phyloP scores from a whole-genome alignment of 2,888 invertebrate genomes.

The Tetheella fluctuosa region DNA sequence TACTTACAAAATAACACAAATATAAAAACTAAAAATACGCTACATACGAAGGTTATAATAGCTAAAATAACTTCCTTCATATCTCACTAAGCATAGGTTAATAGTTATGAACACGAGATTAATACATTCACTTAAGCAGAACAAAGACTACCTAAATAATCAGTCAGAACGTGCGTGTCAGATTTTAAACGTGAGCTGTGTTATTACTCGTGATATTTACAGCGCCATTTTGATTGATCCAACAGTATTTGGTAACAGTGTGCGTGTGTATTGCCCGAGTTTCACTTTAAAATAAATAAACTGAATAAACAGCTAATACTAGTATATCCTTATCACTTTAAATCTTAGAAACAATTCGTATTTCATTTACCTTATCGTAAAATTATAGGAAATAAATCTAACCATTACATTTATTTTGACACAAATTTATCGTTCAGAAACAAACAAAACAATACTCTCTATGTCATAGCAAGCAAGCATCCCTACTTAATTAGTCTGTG shows the following conservation, averaged over 20 bases:
- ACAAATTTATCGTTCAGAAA: not conserved
- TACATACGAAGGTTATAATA: conserved; percentile 78
- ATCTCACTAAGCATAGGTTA: conserved; percentile 65
- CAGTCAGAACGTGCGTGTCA: conserved; percentile 48
- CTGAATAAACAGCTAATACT: not conserved
- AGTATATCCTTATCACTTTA: not conserved
- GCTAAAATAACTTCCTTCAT: conserved; percentile 83
- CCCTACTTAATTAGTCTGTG: too few relatives aligned
- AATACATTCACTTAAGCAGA: conserved; percentile 70
- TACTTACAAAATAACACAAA: conserved; percentile 83
- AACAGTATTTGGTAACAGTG: not conserved
- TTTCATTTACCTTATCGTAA: not conserved
- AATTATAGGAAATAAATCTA: conserved; percentile 1
- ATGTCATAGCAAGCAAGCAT: too few relatives aligned
- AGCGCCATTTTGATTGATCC: conserved; percentile 56
- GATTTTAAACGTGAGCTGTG: conserved; percentile 35
- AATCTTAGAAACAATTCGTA: not conserved
- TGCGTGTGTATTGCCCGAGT: not conserved
- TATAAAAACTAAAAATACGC: conserved; percentile 78
- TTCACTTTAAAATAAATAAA: not conserved
- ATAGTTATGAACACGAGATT: conserved; percentile 61
- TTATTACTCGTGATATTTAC: conserved; percentile 38
- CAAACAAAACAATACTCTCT: not conserved
- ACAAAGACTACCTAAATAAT: conserved; percentile 49
- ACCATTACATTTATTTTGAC: not conserved